A percentile compares a stretch with the other conserved stretches of the same genome.
Evolutionary conservation across 2,888 invertebrate species (phyloP).

Genomic region (Ceramica pisi): DNA sequence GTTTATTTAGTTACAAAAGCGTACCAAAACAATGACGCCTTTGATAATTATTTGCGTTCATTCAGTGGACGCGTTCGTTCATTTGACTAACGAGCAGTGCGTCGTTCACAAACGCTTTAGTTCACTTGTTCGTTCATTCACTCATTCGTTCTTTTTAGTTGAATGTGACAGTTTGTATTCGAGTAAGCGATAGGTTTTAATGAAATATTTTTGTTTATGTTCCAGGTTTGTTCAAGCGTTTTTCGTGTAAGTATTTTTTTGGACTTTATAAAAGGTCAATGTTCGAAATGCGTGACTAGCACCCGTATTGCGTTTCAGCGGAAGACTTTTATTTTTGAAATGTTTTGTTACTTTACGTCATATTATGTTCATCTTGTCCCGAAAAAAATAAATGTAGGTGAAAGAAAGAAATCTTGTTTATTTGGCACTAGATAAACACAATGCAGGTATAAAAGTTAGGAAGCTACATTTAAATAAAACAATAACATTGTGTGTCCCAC

Average conservation of each 20-base stretch:
- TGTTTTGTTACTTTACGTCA: too few species aligned
- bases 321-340: neutral
- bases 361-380: too few species aligned
- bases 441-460: too few species aligned
- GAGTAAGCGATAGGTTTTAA: conserved; percentile 35
- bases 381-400: too few species aligned
- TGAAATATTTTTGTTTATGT: conserved; percentile 18
- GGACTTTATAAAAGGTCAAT: neutral
- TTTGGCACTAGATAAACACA: too few species aligned
- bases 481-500: too few species aligned
- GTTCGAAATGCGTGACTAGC: conserved; percentile 7
- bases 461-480: too few species aligned
- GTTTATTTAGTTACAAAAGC: conserved; percentile 54
- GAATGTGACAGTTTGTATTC: conserved; percentile 26
- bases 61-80: conserved; percentile 54
- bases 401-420: too few species aligned
- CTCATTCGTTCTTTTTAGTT: conserved; percentile 43
- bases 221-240: neutral
- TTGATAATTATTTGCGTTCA: conserved; percentile 62
- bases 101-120: conserved; percentile 43
- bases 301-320: neutral
- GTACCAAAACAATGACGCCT: conserved; percentile 57
- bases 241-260: neutral
- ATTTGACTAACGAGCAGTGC: conserved; percentile 65
- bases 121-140: conserved; percentile 53